Base-by-base conservation (phyloP, 37 sponge, comb jelly and placozoan species). In the Aplysina aerophoba region DNA sequence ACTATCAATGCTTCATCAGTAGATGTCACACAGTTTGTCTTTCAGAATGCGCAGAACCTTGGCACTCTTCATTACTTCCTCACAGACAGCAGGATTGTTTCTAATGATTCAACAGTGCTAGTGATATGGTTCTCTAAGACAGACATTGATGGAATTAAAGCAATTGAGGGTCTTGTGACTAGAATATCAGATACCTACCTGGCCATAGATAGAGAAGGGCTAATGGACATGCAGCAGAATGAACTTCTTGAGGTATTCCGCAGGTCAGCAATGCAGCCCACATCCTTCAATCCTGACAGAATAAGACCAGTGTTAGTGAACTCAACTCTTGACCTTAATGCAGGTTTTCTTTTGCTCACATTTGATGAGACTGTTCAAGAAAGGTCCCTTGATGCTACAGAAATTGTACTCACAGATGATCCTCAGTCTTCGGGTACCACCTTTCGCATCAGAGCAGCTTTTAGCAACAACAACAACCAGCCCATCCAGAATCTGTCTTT, bases 341-440 rank as follows among this genome's bases (percentile, higher is more conserved):
- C 36, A 16, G 95, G 95, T 0, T 1, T 64, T 12, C 35, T 97
- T 2, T 17, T 92, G 30, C 72, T 97, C 55, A 84, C 88, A 27
- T 97, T 94, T 75, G 87, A 92, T 67, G 94, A 97, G 71, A 97
- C 95, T 30, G 92, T 97, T 17, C 54, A 82, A 25, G 91, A 92
- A 71, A 33, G 64, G 12, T 86, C 95, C 4, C 33, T 97, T 40
- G 93, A 97, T 86, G 79, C 82, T 5, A 82, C 78, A 21, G 86
- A 92, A n/a, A n/a, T 97, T 27, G 88, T 89, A 0, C 79, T 97
- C 5, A 78, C 83, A 20, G 85, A 35, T 85, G 88, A 74, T 14
- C 78, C 78, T 8, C 24, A 36, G 1, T 53, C 54, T 36, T 40
- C 2, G 25, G 31, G 19, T n/a, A 1, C 15, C 73, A 84, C 8